Conservation (phyloP, 2,113 vertebrate genomes). For the Plecotus auritus region DNA sequence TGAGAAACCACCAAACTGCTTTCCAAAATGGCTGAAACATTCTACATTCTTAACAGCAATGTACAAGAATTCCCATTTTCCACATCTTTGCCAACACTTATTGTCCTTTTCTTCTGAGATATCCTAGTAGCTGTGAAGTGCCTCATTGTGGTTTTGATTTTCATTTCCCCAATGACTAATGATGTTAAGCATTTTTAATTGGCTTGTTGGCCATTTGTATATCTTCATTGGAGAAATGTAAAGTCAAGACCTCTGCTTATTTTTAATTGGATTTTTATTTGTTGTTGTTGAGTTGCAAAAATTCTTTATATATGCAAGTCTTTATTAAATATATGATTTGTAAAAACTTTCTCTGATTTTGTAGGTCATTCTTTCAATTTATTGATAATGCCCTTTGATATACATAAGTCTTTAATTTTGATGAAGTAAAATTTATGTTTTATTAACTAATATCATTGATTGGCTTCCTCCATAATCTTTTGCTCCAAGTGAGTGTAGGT, state of each 20-base stretch:
- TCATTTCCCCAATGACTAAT: background rate
- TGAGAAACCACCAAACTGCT: background rate
- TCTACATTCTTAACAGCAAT: background rate
- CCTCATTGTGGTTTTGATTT: constrained; percentile 20
- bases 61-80: background rate
- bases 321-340: no score
- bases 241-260: no score
- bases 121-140: background rate
- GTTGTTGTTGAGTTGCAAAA: no score
- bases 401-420: background rate
- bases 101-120: background rate
- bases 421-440: background rate
- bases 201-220: no score
- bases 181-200: background rate
- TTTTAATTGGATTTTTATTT: no score
- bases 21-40: background rate
- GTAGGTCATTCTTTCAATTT: background rate
- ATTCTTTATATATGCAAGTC: no score
- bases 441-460: no score
- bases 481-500: background rate
- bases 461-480: no score
- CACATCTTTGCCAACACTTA: background rate
- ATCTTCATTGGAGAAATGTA: no score
- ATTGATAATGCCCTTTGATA: background rate
- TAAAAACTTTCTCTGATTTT: background rate